A percentile compares a stretch with the other conserved stretches of the same genome.
phyloP scores from a whole-genome alignment of 2,113 vertebrate genomes.

The Microcebus ravelobensis region DNA sequence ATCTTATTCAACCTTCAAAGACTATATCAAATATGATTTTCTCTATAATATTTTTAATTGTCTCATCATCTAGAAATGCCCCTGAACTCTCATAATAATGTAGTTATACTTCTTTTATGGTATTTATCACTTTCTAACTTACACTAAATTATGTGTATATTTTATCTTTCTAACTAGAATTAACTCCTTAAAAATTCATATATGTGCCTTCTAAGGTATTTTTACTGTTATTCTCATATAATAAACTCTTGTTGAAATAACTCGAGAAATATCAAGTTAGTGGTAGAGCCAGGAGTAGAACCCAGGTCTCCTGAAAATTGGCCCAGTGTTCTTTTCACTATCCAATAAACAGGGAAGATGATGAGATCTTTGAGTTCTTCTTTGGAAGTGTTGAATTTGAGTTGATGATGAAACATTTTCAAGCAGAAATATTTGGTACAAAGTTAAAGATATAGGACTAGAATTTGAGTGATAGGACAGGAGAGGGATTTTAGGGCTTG shows the following conservation, averaged over 20 bases:
- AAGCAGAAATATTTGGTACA: conserved; percentile 19
- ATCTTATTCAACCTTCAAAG: background rate
- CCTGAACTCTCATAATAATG: background rate
- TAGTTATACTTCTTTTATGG: background rate
- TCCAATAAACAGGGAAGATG: background rate
- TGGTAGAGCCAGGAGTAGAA: background rate
- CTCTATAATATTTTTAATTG: background rate
- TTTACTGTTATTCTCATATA: background rate
- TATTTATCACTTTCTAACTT: conserved; percentile 14
- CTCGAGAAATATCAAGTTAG: background rate
- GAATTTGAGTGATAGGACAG: background rate
- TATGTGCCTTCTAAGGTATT: background rate
- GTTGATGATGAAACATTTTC: background rate
- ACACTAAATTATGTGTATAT: background rate
- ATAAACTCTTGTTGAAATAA: conserved; percentile 8
- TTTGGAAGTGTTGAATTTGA: conserved; percentile 4
- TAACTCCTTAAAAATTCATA: background rate
- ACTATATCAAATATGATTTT: background rate
- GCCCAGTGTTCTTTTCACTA: background rate
- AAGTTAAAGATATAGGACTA: background rate
- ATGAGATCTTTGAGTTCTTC: background rate
- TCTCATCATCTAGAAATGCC: background rate
- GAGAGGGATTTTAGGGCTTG: background rate
- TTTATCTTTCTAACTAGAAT: conserved; percentile 38
- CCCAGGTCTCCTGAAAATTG: background rate